Evolutionary conservation across 2,888 invertebrate species (phyloP), one percentile per base, ranked within the genome.

Genomic region (Coremacera marginata): DNA sequence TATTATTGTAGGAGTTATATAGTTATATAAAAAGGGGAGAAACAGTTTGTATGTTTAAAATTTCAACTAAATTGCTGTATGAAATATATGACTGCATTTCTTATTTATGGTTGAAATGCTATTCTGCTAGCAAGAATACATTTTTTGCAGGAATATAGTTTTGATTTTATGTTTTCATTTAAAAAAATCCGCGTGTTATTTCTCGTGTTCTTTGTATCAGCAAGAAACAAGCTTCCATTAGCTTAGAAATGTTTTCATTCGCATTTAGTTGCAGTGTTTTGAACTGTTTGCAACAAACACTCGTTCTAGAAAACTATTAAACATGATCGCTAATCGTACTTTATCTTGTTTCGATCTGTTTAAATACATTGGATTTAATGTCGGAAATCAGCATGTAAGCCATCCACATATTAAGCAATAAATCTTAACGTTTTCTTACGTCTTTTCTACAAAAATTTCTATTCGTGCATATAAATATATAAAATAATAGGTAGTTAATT

Each of bases 401-500:
- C 52, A 65, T 74, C 74, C 74, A 65, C 3, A 44, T 44, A 14
- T 67, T 71, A 55, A 67, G 19, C 67, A 51, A 11, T 74, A 22
- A 67, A 74, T 67, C n/a, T 65, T 25, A 37, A 67, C 22, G 67
- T 34, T 74, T 68, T 49, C 27, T 44, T 67, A 74, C 74, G 52
- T 67, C 74, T 80, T 78, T 81, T 82, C 82, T 83, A 82, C 79
- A 82, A 78, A 81, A 73, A 79, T 79, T 77, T 83, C 82, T 81
- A 82, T 81, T 79, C 80, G 75, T 81, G 80, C 79, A 79, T 80
- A 44, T 14, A 83, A 81, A 82, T 81, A 82, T 80, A 82, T 80
- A 83, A 83, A 82, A 83, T 81, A 80, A 79, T 78, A 81, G 70
- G 74, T 77, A 52, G 70, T 79, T 77, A 77, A 72, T 77, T 7